Percentiles rank a stretch among this genome's conserved stretches.
Evolutionary conservation across 2,888 invertebrate genomes (phyloP).

Genomic region (Agrotis puta): DNA sequence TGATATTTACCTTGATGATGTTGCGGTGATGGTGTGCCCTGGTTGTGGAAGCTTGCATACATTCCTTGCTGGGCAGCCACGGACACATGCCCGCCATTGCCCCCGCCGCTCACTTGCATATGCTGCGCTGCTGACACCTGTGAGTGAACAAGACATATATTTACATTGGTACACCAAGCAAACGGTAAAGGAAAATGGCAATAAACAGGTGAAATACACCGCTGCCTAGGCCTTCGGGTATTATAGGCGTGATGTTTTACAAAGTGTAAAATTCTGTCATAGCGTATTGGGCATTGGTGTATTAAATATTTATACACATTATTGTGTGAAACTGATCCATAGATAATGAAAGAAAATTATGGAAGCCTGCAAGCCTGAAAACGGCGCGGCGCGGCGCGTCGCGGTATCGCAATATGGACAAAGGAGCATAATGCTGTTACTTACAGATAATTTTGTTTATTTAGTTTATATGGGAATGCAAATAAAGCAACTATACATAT

Average conservation of each 20-base stretch:
- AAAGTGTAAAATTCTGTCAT: not conserved
- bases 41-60: conserved; percentile 91
- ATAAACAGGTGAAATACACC: not conserved
- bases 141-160: conserved; percentile 42
- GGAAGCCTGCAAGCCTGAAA: not conserved
- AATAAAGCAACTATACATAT: not conserved
- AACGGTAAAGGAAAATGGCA: not conserved
- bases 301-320: not conserved
- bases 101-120: conserved; percentile 94
- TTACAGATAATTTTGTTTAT: not conserved
- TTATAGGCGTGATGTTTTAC: not conserved
- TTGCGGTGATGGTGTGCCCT: conserved; percentile 86
- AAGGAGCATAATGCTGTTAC: not conserved
- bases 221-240: not conserved
- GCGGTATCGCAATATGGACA: not conserved
- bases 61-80: conserved; percentile 97
- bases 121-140: conserved; percentile 97
- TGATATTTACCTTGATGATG: conserved; percentile 85
- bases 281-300: no score
- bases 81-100: conserved; percentile 93
- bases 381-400: not conserved
- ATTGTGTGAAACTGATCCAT: not conserved
- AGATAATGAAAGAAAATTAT: not conserved
- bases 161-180: not conserved
- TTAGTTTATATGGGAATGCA: not conserved